These are phyloP conservation scores for Deilephila porcellus DNA, from an alignment of 2,888 invertebrate species.

Conservation along the genomic window DNA sequence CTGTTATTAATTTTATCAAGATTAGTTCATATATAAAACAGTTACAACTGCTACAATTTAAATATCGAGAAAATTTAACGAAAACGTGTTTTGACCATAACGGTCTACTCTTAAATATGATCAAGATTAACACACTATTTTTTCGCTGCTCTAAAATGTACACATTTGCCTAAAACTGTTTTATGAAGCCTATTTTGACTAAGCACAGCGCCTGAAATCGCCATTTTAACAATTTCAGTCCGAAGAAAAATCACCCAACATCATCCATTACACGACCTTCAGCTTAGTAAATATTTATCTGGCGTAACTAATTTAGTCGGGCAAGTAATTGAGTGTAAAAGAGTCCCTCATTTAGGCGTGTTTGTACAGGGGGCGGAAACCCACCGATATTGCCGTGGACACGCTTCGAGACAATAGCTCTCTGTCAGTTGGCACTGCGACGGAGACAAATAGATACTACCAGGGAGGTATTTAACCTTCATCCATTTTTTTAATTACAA, in stretches of 20 bases:
- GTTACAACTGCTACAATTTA: too few species aligned
- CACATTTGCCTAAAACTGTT: too few species aligned
- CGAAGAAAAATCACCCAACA: background rate
- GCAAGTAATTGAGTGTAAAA: slow-evolving; percentile 24
- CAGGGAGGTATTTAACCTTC: background rate
- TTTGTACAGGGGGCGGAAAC: slow-evolving; percentile 49
- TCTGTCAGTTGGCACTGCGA: slow-evolving; percentile 66
- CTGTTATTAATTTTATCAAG: too few species aligned
- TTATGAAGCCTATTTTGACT: too few species aligned
- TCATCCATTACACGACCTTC: background rate
- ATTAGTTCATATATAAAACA: too few species aligned
- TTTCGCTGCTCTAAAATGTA: too few species aligned
- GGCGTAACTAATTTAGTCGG: background rate
- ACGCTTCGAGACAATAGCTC: slow-evolving; percentile 71
- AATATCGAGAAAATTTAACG: too few species aligned
- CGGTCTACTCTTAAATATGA: too few species aligned
- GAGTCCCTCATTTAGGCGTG: slow-evolving; percentile 20
- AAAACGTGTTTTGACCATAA: too few species aligned
- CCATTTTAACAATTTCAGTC: background rate
- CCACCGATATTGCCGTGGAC: slow-evolving; percentile 74
- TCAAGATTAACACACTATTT: too few species aligned
- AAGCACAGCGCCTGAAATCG: too few species aligned
- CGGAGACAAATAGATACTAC: slow-evolving; percentile 71
- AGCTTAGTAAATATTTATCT: slow-evolving; percentile 8
- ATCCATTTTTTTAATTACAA: background rate